phyloP scores from a whole-genome alignment of 2,113 vertebrate species.

The Nothobranchius kuhntae region DNA sequence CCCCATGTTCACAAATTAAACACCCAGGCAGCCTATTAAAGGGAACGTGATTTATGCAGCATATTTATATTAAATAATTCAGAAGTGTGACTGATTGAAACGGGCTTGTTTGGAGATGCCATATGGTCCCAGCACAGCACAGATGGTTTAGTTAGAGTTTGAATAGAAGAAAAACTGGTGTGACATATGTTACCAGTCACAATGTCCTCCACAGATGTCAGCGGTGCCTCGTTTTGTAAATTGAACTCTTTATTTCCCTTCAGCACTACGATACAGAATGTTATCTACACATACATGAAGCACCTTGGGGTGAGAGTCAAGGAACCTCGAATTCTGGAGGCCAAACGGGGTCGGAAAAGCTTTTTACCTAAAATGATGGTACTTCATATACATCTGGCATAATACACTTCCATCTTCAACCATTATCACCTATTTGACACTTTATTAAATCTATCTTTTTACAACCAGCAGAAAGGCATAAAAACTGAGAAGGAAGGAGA shows the following conservation, averaged over 20 bases:
- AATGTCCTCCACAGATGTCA: conserved; percentile 25
- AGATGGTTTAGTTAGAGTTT: conserved; percentile 61
- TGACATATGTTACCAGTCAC: conserved; percentile 67
- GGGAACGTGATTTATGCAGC: conserved; percentile 54
- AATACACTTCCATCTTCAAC: background rate
- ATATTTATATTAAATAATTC: conserved; percentile 63
- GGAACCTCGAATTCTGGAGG: conserved; percentile 89
- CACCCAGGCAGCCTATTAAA: conserved; percentile 10
- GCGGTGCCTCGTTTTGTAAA: conserved; percentile 20
- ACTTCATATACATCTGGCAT: background rate
- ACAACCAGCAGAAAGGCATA: conserved; percentile 85
- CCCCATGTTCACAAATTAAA: conserved; percentile 39
- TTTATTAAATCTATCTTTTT: background rate
- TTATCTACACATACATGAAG: conserved; percentile 94
- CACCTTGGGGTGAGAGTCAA: conserved; percentile 93
- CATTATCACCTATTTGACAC: background rate
- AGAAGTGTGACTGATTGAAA: conserved; percentile 46
- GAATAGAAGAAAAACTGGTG: conserved; percentile 12
- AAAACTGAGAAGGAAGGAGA: conserved; percentile 94
- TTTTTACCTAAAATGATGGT: conserved; percentile 95
- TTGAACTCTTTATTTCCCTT: conserved; percentile 26
- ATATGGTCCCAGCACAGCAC: conserved; percentile 64
- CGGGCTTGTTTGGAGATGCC: conserved; percentile 53
- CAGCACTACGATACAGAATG: conserved; percentile 89
- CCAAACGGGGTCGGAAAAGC: conserved; percentile 88